Evolutionary conservation across 1,140 invertebrate species (phyloP).

Genomic region (Latrodectus geometricus): DNA sequence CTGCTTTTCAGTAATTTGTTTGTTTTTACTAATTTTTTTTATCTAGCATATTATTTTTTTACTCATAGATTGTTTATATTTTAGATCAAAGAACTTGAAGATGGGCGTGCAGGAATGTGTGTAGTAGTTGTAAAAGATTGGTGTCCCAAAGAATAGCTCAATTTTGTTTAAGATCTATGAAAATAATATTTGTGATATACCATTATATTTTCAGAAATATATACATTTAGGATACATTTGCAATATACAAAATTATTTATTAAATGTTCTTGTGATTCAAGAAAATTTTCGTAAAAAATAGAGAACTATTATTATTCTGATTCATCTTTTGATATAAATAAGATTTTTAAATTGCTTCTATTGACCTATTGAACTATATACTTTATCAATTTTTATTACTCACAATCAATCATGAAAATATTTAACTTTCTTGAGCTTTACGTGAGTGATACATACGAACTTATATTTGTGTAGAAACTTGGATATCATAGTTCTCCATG

Average conservation of each 20-base stretch:
- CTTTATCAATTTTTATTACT: background rate
- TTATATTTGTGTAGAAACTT: background rate
- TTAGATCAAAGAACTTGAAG: slow-evolving; percentile 47
- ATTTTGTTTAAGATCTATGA: background rate
- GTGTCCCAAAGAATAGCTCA: background rate
- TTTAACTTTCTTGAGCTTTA: background rate
- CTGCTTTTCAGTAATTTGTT: background rate
- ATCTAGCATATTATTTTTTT: too few relatives aligned
- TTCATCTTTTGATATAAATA: background rate
- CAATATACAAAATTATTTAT: background rate
- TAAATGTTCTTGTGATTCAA: background rate
- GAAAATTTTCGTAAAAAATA: background rate
- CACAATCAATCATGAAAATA: background rate
- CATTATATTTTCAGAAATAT: background rate
- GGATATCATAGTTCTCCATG: too few relatives aligned
- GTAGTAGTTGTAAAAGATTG: slow-evolving; percentile 75
- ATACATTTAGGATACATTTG: background rate
- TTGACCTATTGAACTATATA: background rate
- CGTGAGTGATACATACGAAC: background rate
- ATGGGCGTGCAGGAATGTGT: slow-evolving; percentile 85
- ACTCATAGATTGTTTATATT: background rate
- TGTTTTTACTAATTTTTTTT: background rate
- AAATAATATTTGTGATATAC: background rate
- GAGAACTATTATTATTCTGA: background rate
- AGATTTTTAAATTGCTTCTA: too few relatives aligned